A percentile compares a stretch with the other conserved stretches of the same genome.
Evolutionary conservation across 2,797 vertebrate genomes (phyloP).

Genomic region (Harpagifer antarcticus): DNA sequence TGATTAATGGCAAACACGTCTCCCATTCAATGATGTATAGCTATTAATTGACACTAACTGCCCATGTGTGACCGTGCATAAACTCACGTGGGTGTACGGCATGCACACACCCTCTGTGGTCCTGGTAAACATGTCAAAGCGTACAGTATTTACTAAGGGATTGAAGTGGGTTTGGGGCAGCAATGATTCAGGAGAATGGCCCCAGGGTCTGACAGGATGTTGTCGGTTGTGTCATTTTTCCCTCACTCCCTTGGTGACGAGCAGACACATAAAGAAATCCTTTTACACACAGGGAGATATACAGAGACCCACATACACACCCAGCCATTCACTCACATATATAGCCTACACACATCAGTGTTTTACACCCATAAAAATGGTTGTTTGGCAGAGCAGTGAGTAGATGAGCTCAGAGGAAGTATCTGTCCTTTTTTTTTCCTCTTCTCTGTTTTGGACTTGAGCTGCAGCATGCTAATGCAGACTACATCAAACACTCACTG

Average conservation of each 20-base stretch:
- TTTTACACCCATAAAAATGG: constrained; percentile 69
- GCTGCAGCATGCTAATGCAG: constrained; percentile 64
- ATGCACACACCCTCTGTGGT: constrained; percentile 35
- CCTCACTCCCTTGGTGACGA: constrained; percentile 76
- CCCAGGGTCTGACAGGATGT: constrained; percentile 81
- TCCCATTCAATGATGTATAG: constrained; percentile 57
- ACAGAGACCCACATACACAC: constrained; percentile 58
- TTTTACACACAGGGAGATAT: constrained; percentile 73
- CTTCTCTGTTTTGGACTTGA: constrained; percentile 59
- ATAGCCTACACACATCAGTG: constrained; percentile 68
- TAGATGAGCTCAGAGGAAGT: constrained; percentile 81
- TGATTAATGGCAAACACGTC: constrained; percentile 71
- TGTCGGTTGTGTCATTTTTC: constrained; percentile 79
- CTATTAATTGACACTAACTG: constrained; percentile 75
- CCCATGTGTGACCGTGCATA: constrained; percentile 61
- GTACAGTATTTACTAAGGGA: constrained; percentile 75
- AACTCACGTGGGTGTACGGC: constrained; percentile 30
- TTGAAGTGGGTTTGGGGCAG: constrained; percentile 75
- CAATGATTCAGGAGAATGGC: constrained; percentile 79
- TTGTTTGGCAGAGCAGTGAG: constrained; percentile 68
- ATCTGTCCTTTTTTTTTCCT: constrained; percentile 36
- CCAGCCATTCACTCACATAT: constrained; percentile 55
- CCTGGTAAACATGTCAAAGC: constrained; percentile 72
- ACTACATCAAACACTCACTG: constrained; percentile 71
- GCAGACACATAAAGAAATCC: constrained; percentile 81